Base-by-base conservation (phyloP, 2,888 invertebrate genomes). In the Pherbina coryleti region DNA sequence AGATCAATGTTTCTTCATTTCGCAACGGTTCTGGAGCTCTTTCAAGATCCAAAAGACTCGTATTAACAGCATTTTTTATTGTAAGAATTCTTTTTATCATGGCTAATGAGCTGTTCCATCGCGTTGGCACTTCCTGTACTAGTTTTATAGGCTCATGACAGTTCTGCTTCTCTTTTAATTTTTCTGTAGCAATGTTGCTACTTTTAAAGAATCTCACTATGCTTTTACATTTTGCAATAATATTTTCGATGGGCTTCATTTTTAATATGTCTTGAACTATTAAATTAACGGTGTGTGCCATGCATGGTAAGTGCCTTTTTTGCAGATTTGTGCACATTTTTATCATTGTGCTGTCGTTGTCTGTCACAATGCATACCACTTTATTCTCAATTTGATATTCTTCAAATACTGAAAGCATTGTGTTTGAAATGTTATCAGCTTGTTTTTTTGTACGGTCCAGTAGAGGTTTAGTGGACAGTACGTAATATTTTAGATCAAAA, bases 141-240 rank as follows among this genome's bases (percentile, higher is more conserved):
- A n/a, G n/a, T n/a, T n/a, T n/a, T n/a, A n/a, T n/a, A 64, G 64
- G 64, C 64, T 64, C 64, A 64, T 64, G 3, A 25, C 9, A 64
- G 31, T 64, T 64, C 17, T 28, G 64, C 31, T 28, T 64, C 31
- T 64, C 64, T 64, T 37, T 37, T 37, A 37, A 37, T 8, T 7
- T 37, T 37, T 37, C 37, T 37, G 37, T 64, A 34, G 25, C 25
- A 34, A 64, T 34, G 34, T 64, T 28, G 14, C 64, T 64, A 64
- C 64, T 64, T 14, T 64, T 64, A 64, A 64, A 64, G 17, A 28
- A 64, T 64, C 64, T 62, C 4, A 64, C 64, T 31, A 64, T 64
- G 64, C 17, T 31, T 34, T 64, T 64, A 64, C 64, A 64, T 34
- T 64, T 64, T 25, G 11, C 34, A 64, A 37, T 37, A 37, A 37